Evolutionary conservation across 2,888 invertebrate genomes (phyloP).

Genomic region (Euplagia quadripunctaria): DNA sequence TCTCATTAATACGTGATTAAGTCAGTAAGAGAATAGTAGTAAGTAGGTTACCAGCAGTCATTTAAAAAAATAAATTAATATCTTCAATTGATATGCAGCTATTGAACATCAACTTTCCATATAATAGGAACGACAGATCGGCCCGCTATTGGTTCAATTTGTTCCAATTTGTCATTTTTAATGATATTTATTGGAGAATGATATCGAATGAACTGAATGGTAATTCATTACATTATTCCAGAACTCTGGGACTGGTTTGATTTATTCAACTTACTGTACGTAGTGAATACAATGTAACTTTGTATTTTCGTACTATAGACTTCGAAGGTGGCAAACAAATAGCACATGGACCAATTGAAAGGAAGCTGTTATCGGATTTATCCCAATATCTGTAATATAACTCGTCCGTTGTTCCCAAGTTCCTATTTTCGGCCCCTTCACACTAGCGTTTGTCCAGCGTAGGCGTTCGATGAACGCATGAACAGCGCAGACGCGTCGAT

Average conservation of each 20-base stretch:
- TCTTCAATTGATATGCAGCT: neutral
- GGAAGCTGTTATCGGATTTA: too few species aligned
- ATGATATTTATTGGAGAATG: slow-evolving; percentile 44
- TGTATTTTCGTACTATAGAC: too few species aligned
- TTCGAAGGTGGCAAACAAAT: too few species aligned
- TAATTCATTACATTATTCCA: slow-evolving; percentile 27
- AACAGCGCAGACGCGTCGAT: too few species aligned
- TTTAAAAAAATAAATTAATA: neutral
- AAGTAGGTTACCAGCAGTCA: too few species aligned
- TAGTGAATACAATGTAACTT: neutral
- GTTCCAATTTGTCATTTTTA: slow-evolving; percentile 43
- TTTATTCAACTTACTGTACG: neutral
- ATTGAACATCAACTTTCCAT: slow-evolving; percentile 37
- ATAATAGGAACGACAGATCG: slow-evolving; percentile 41
- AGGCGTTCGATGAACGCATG: too few species aligned
- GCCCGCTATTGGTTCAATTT: slow-evolving; percentile 38
- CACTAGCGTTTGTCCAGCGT: too few species aligned
- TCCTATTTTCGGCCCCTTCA: too few species aligned
- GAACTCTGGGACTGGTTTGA: slow-evolving; percentile 13
- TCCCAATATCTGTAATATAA: too few species aligned
- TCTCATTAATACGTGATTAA: neutral
- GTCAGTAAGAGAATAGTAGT: too few species aligned
- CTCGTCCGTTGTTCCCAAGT: too few species aligned
- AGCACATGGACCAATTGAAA: too few species aligned
- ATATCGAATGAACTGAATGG: slow-evolving; percentile 43